Evolutionary conservation across 2,113 vertebrate species (phyloP).

Genomic region (Rallus limicola): DNA sequence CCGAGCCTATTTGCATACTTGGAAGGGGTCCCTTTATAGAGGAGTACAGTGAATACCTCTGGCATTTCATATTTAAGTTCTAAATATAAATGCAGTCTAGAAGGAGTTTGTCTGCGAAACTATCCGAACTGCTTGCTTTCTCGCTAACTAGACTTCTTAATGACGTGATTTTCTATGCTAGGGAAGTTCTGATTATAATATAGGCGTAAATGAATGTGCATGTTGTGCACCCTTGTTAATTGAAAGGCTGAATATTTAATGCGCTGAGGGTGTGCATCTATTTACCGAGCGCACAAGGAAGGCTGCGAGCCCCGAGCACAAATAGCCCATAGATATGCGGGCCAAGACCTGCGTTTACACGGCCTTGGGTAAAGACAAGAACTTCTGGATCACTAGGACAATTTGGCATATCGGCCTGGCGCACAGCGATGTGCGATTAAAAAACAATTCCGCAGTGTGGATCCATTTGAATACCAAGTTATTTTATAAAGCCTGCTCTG

Average conservation of each 20-base stretch:
- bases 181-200: conserved; percentile 20
- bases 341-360: conserved; percentile 28
- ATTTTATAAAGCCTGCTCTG: conserved; percentile 83
- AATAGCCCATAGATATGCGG: background rate
- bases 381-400: conserved; percentile 61
- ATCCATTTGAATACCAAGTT: conserved; percentile 77
- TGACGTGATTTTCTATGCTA: conserved; percentile 7
- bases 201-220: background rate
- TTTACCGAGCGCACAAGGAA: conserved; percentile 51
- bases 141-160: conserved; percentile 11
- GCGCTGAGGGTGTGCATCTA: background rate
- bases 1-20: conserved; percentile 45
- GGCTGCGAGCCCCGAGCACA: background rate
- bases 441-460: conserved; percentile 74
- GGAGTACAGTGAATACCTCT: conserved; percentile 32
- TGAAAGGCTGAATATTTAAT: conserved; percentile 46
- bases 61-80: conserved; percentile 43
- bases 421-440: conserved; percentile 71
- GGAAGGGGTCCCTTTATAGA: conserved; percentile 36
- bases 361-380: conserved; percentile 69
- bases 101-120: conserved; percentile 22
- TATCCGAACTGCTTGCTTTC: background rate
- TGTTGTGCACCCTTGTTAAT: conserved; percentile 11
- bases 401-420: conserved; percentile 62
- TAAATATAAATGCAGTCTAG: conserved; percentile 50